Evolutionary conservation across 2,888 invertebrate genomes (phyloP).

Genomic region (Malthinus seriepunctatus): DNA sequence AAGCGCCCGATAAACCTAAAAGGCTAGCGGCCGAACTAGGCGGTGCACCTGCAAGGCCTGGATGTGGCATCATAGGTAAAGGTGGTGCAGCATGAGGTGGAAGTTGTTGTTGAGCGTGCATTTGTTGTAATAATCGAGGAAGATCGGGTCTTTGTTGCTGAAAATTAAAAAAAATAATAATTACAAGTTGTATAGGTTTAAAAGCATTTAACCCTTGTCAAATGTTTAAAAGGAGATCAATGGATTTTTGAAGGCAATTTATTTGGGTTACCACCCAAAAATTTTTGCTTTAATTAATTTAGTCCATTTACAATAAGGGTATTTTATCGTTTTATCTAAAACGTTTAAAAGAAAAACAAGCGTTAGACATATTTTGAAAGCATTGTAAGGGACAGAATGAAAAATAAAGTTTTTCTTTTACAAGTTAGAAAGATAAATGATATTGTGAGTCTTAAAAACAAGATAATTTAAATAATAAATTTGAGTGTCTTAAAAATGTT

Average conservation of each 20-base stretch:
- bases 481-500: background rate
- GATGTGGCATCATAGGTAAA: slow-evolving; percentile 70
- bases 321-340: slow-evolving; percentile 19
- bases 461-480: background rate
- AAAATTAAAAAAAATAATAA: slow-evolving; percentile 14
- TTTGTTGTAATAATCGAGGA: slow-evolving; percentile 82
- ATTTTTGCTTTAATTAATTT: slow-evolving; percentile 45
- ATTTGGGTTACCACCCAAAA: slow-evolving; percentile 6
- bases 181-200: too few species aligned
- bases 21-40: slow-evolving; percentile 61
- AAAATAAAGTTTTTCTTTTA: slow-evolving; percentile 11
- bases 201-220: too few species aligned
- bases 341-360: slow-evolving; percentile 13
- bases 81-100: slow-evolving; percentile 71
- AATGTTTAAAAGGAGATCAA: too few species aligned
- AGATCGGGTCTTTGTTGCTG: slow-evolving; percentile 78
- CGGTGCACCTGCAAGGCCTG: slow-evolving; percentile 60
- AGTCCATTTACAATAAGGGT: slow-evolving; percentile 21
- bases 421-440: slow-evolving; percentile 5
- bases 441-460: background rate
- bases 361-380: slow-evolving; percentile 10
- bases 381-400: slow-evolving; percentile 12
- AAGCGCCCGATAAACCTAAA: slow-evolving; percentile 61
- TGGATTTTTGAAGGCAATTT: too few species aligned
- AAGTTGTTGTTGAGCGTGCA: slow-evolving; percentile 90